These are phyloP conservation scores for Thecophora atra DNA, from an alignment of 2,888 invertebrate species.

Conservation along the genomic window DNA sequence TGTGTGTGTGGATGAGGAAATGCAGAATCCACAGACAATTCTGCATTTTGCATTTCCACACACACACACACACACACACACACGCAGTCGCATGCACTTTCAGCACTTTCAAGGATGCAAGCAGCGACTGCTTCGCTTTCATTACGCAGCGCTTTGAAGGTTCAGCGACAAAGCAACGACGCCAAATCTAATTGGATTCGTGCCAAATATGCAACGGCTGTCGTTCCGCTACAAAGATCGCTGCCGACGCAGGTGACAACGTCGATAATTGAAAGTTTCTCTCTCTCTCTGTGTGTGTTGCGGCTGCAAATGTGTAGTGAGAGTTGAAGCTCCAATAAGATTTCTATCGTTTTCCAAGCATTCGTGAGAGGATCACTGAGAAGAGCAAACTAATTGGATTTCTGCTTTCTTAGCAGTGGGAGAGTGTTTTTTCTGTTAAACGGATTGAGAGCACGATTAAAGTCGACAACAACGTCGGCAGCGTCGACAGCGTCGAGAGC, in stretches of 20 bases:
- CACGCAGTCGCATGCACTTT: not conserved
- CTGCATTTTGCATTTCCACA: not conserved
- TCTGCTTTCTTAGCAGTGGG: not conserved
- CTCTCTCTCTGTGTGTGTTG: no score
- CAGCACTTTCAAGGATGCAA: not conserved
- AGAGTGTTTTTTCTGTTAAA: not conserved
- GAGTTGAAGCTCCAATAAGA: not conserved
- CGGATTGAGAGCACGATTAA: not conserved
- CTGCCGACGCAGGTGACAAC: no score
- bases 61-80: not conserved
- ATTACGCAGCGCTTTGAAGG: not conserved
- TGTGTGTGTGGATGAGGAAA: no score
- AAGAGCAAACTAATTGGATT: not conserved
- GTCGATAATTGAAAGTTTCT: no score
- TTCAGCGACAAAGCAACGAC: not conserved
- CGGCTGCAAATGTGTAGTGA: not conserved
- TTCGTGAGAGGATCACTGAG: not conserved
- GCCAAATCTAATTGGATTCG: no score
- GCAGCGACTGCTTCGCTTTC: not conserved
- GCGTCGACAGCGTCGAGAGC: not conserved
- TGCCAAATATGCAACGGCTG: no score
- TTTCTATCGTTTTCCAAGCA: constrained; percentile 1
- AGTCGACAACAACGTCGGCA: constrained; percentile 7
- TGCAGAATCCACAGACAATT: no score
- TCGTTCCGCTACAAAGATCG: no score